Evolutionary conservation across 2,888 invertebrate genomes (phyloP), one percentile per base, ranked within the genome.

Genomic region (Rotaria magnacalcarata): DNA sequence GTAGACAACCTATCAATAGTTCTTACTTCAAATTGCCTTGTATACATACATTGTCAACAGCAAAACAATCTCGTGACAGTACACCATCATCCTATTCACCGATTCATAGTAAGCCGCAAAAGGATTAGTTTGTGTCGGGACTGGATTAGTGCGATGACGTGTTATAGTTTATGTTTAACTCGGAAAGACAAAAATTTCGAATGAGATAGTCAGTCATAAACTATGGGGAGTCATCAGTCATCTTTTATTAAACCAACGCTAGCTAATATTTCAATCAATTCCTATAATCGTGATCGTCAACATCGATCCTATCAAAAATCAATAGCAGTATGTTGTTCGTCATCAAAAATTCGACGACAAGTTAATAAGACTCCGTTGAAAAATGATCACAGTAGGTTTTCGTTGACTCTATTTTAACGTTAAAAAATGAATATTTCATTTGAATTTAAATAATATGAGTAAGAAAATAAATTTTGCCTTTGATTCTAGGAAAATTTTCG

Each of bases 41-140:
- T 47, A 80, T 80, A 47, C 80, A 80, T 47, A 2, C 67, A 19
- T 41, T 34, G 16, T 67, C 67, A 19, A 34, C 34, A 34, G 34
- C 67, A 67, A 67, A 67, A 67, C 67, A 67, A 67, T 67, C 67
- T 67, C 67, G 67, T 80, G 80, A 80, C 14, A n/a, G 14, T 80
- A 47, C 80, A 47, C 80, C 80, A 80, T 80, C n/a, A 80, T 80
- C 8, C 7, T 80, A 47, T 47, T 80, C 80, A 80, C 24, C 80
- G n/a, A 47, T 80, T 80, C 80, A 47, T n/a, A 47, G 80, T 80
- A 80, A 80, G 80, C 80, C n/a, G n/a, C 34, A 34, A 67, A 67
- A 67, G 67, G 67, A 67, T 67, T 67, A 67, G 67, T 34, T 34
- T 34, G 34, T 67, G 67, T 67, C 34, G 67, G 34, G 67, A 67